phyloP scores from a whole-genome alignment of 2,888 invertebrate species.

The Dysmachus trigonus region DNA sequence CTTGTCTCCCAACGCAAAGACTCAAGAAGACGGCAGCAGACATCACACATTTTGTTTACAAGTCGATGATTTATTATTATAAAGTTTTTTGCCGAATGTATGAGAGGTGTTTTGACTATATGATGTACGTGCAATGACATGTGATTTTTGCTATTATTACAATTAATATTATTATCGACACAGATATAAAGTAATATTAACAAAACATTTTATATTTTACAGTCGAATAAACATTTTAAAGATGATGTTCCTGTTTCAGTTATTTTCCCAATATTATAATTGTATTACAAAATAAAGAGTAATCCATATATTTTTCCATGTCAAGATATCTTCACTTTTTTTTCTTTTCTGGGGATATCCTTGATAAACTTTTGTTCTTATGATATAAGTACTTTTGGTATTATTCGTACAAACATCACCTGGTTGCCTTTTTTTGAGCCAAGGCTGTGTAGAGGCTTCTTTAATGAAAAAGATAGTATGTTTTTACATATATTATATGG shows the following conservation, averaged over 20 bases:
- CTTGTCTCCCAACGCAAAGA: not conserved
- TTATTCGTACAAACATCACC: too few species aligned
- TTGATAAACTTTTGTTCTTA: too few species aligned
- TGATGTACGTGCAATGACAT: conserved; percentile 50
- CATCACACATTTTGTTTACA: conserved; percentile 14
- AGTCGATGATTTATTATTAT: conserved; percentile 6
- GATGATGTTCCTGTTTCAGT: not conserved
- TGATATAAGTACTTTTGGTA: too few species aligned
- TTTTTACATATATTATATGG: too few species aligned
- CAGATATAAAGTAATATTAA: conserved; percentile 18
- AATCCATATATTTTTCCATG: too few species aligned
- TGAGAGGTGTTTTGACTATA: not conserved
- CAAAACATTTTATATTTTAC: conserved; percentile 31
- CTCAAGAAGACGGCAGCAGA: not conserved
- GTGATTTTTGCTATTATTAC: conserved; percentile 49
- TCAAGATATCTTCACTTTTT: too few species aligned
- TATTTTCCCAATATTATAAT: too few species aligned
- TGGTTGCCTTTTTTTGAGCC: too few species aligned
- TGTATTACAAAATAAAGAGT: too few species aligned
- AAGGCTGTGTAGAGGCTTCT: too few species aligned
- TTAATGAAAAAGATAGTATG: too few species aligned
- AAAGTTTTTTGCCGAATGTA: not conserved
- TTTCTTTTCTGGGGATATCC: too few species aligned
- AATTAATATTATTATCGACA: conserved; percentile 2
- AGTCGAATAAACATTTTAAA: conserved; percentile 32